These are phyloP conservation scores for Lycodopsis pacificus DNA, from an alignment of 2,797 vertebrate genomes.

Conservation along the genomic window DNA sequence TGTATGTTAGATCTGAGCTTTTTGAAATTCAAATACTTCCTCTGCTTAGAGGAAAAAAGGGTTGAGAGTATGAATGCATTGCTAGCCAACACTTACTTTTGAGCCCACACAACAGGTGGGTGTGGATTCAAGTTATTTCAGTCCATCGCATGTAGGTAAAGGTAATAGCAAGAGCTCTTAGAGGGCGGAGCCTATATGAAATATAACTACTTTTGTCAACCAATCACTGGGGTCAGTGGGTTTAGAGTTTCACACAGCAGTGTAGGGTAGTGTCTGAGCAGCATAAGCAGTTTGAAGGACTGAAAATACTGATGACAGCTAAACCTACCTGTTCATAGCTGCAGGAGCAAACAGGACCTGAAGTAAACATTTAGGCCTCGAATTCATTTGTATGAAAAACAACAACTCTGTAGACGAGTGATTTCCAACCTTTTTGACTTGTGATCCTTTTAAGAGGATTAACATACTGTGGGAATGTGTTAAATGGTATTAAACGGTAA, in stretches of 20 bases:
- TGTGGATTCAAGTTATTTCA: too few relatives aligned
- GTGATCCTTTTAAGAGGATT: neutral
- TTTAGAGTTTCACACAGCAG: too few relatives aligned
- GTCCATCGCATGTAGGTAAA: too few relatives aligned
- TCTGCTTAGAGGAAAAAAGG: conserved; percentile 4
- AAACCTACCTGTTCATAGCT: neutral
- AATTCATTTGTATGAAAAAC: too few relatives aligned
- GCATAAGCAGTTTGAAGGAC: neutral
- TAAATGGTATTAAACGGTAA: neutral
- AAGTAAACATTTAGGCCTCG: too few relatives aligned
- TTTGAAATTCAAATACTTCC: conserved; percentile 54
- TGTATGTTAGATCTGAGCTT: conserved; percentile 1
- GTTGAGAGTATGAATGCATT: conserved; percentile 22
- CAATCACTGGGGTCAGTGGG: conserved; percentile 1
- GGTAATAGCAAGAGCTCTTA: too few relatives aligned
- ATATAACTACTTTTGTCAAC: conserved; percentile 18
- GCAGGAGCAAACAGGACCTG: neutral
- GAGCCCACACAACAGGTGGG: too few relatives aligned
- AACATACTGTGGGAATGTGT: neutral
- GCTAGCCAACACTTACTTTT: neutral
- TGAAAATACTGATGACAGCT: conserved; percentile 5
- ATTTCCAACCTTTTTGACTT: neutral
- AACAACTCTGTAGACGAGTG: too few relatives aligned
- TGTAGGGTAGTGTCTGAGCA: neutral
- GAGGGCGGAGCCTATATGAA: too few relatives aligned